These are phyloP conservation scores for Polydesmus complanatus DNA, from an alignment of 2,888 invertebrate species.

Conservation along the genomic window DNA sequence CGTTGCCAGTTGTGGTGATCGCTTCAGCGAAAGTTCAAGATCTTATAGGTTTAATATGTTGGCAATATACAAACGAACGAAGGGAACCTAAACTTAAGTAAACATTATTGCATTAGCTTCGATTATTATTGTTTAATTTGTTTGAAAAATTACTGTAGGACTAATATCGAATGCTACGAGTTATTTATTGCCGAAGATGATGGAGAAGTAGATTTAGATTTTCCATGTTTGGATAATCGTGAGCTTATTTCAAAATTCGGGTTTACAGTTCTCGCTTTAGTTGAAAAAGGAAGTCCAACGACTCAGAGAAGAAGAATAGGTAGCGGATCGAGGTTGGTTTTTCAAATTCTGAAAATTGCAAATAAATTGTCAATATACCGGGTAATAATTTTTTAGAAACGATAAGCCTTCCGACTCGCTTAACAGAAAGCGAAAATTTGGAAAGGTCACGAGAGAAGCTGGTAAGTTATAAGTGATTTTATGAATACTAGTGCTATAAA, in stretches of 20 bases:
- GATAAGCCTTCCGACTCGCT: too few relatives aligned
- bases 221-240: conserved; percentile 73
- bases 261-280: conserved; percentile 73
- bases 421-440: too few relatives aligned
- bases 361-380: too few relatives aligned
- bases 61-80: conserved; percentile 36
- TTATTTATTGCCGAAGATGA: conserved; percentile 92
- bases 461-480: too few relatives aligned
- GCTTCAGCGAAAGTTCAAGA: conserved; percentile 71
- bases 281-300: conserved; percentile 43
- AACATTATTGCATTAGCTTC: conserved; percentile 18
- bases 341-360: too few relatives aligned
- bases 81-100: conserved; percentile 45
- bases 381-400: too few relatives aligned
- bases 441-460: too few relatives aligned
- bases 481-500: neutral
- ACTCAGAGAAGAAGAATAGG: too few relatives aligned
- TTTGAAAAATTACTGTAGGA: conserved; percentile 27
- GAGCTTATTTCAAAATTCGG: conserved; percentile 89
- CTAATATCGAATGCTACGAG: conserved; percentile 56
- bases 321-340: too few relatives aligned
- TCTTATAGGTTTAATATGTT: conserved; percentile 82
- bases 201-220: conserved; percentile 85
- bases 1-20: conserved; percentile 64
- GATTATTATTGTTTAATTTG: conserved; percentile 15